These are phyloP conservation scores for Brachymystax lenok DNA, from an alignment of 2,797 vertebrate genomes.

Conservation along the genomic window DNA sequence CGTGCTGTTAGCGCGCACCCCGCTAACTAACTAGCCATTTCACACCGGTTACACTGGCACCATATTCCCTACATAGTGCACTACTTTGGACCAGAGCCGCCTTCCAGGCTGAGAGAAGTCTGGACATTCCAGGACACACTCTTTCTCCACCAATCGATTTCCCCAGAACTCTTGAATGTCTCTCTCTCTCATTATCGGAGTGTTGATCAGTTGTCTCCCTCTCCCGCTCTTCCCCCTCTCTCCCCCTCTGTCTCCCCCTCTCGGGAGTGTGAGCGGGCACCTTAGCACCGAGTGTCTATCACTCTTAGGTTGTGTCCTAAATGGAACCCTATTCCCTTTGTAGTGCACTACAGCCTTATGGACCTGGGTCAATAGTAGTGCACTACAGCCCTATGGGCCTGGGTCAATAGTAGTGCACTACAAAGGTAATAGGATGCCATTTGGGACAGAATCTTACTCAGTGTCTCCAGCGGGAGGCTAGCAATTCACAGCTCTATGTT, in stretches of 20 bases:
- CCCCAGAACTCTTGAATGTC: not conserved
- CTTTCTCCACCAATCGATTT: not conserved
- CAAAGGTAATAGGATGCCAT: no score
- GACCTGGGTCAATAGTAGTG: no score
- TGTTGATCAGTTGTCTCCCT: slow-evolving; percentile 62
- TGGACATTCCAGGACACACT: not conserved
- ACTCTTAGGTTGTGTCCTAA: not conserved
- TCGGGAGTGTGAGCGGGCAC: slow-evolving; percentile 52
- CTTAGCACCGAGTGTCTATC: slow-evolving; percentile 6
- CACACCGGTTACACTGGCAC: not conserved
- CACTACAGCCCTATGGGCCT: not conserved
- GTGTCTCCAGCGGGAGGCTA: not conserved
- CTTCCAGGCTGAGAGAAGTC: not conserved
- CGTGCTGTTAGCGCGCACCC: no score
- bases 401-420: no score
- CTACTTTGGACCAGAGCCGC: not conserved
- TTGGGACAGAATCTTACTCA: not conserved
- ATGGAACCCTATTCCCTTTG: not conserved
- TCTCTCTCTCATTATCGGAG: not conserved
- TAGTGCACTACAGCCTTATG: not conserved
- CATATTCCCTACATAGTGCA: not conserved
- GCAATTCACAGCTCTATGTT: no score
- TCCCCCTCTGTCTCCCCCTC: not conserved
- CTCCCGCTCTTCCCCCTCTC: slow-evolving; percentile 9
- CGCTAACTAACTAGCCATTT: no score